Evolutionary conservation across 2,888 invertebrate genomes (phyloP), one percentile per base, ranked within the genome.

Genomic region (Thymelicus lineola): DNA sequence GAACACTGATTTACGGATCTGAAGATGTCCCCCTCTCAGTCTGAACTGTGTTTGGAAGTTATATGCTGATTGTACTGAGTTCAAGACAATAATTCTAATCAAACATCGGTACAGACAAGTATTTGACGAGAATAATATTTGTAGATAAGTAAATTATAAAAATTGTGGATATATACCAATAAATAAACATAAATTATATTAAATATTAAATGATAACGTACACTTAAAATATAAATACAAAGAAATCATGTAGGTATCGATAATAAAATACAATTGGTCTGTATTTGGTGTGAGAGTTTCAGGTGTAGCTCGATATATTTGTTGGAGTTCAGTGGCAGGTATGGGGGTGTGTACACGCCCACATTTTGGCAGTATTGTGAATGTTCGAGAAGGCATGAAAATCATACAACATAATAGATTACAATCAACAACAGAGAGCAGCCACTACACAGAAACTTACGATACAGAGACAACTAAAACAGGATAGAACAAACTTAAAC

Each of bases 401-500:
- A 91, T 90, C 86, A 91, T 90, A 93, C 89, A 93, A 93, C 91
- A 91, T 89, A 92, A 93, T 90, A 90, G 88, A 89, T 84, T 87
- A 93, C 93, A 93, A 86, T 90, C 89, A 89, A 93, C 93, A 94
- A 94, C 94, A 94, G 90, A 91, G 88, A 94, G 88, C 94, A 94
- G 94, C 93, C 93, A 94, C 94, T 94, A 94, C 92, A 93, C 93
- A 94, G 90, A 93, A 86, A 91, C 85, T 82, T 86, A 89, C 89
- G 86, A 87, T 85, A 81, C 77, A 80, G 77, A 88, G 81, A 84
- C 79, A 91, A 91, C 90, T 91, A 91, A 91, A 90, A 90, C 79
- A 88, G 86, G 86, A 88, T 80, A 89, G 85, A 87, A 70, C 82
- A 83, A 84, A 86, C 86, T 84, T 80, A 70, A 84, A 86, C 84